Base-by-base conservation (phyloP, 2,888 invertebrate genomes). In the Stenotaenia linearis region DNA sequence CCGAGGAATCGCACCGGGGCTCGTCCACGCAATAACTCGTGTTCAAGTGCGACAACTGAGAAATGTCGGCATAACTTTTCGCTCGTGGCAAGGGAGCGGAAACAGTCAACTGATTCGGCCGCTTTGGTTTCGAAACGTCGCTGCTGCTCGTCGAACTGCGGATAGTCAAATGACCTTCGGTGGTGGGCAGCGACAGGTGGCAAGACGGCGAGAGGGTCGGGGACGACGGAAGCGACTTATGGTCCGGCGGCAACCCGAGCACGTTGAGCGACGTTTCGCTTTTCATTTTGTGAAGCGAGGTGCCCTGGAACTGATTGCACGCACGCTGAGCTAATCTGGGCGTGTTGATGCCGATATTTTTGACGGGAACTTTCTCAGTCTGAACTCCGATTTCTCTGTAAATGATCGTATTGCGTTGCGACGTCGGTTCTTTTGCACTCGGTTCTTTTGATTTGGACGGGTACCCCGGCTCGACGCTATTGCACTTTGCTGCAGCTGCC, bases 11-110 rank as follows among this genome's bases (percentile, higher is more conserved):
- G 10, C 15, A 15, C 1, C 35, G 9, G 4, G 28, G 50, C 50
- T 74, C 80, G n/a, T 76, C 45, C 9, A 30, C 61, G 7, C 28
- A n/a, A 7, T 10, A 69, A 77, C 32, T 75, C 18, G 30, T 12
- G 18, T n/a, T 35, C 18, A 77, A 69, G 18, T 76, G 28, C 4
- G 74, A 78, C 21, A 81, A 37, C 30, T 81, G 81, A 2, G 81
- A 81, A 12, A 81, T 79, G 37, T 81, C 81, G 0, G 78, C 81
- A 23, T 37, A 80, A 25, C 81, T 81, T 35, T 81, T 81, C 18
- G 81, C 80, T 1, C 81, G 56, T 4, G 79, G 56, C 10, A 81
- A 32, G n/a, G 23, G 75, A 1, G 7, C 21, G 7, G 61, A 12
- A 12, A 56, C 78, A 15, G 50, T 50, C 28, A 37, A 15, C 21